phyloP scores from a whole-genome alignment of 37 sponge, comb jelly and placozoan species.

The Tethya wilhelma region DNA sequence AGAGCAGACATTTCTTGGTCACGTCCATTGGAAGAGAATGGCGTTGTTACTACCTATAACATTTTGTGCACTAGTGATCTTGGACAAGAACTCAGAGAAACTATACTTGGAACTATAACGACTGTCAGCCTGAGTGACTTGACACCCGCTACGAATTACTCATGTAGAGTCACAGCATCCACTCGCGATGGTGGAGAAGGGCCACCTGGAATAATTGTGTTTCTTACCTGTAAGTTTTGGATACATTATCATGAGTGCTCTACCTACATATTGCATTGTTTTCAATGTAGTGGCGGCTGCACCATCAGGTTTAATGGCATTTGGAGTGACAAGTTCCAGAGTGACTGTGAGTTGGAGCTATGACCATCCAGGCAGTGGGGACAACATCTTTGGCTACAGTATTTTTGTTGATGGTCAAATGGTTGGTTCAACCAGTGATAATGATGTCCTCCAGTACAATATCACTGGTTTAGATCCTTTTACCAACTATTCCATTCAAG shows the following conservation, averaged over 20 bases:
- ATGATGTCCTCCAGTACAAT: neutral
- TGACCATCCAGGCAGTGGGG: neutral
- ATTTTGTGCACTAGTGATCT: too few relatives aligned
- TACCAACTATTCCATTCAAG: neutral
- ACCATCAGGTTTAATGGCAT: neutral
- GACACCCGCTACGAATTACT: neutral
- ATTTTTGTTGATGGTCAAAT: neutral
- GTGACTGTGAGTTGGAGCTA: neutral
- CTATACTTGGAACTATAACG: too few relatives aligned
- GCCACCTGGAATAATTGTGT: too few relatives aligned
- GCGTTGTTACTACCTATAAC: too few relatives aligned
- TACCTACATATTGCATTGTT: too few relatives aligned
- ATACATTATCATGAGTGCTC: too few relatives aligned
- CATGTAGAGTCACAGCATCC: neutral
- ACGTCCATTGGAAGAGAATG: too few relatives aligned
- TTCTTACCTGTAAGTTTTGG: too few relatives aligned
- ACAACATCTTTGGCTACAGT: neutral
- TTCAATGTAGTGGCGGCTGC: neutral
- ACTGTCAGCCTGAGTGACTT: neutral
- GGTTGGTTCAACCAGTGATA: neutral
- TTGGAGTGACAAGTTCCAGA: neutral
- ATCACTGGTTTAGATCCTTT: conserved; percentile 3
- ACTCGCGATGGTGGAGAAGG: neutral
- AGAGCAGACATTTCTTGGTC: too few relatives aligned
- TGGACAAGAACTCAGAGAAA: too few relatives aligned